Base-by-base conservation (phyloP, 1,140 invertebrate species). In the Drosophila asahinai region DNA sequence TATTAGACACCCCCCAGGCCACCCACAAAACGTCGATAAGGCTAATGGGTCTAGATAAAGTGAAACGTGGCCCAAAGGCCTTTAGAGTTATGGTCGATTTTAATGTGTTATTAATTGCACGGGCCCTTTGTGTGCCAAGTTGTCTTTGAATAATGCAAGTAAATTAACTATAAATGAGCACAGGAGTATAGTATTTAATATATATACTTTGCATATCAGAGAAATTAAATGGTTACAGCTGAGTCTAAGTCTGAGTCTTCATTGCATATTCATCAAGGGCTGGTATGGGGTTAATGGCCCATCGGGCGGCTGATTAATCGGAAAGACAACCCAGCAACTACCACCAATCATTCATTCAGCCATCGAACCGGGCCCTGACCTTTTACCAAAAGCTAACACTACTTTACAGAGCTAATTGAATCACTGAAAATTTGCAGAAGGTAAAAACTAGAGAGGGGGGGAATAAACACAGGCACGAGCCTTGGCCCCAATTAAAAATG, bases 401-500 rank as follows among this genome's bases (percentile, higher is more conserved):
- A 49, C n/a, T 52, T 62, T 65, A 42, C 58, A 30, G 33, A 60
- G 75, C 63, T 86, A 86, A 86, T 82, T 86, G 49, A 72, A 66
- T 68, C 86, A 77, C 65, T 79, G 58, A 79, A 75, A 58, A 80
- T 68, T 76, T 48, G 19, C 55, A 30, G 25, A 43, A 52, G 55
- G 27, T 25, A 38, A 15, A 33, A 12, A 15, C 3, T 52, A 12
- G 14, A 9, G 9, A 9, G 9, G 27, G 8, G n/a, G 4, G 38
- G 68, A 48, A 49, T 25, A 70, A 40, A 22, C 2, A 36, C 33
- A 36, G 33, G 49, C 55, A 38, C 55, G 47, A 49, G 51, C 80
- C 83, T 80, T 86, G 80, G 77, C 83, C 76, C 52, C 83, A 80
- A 83, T 83, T 70, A 83, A 67, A 71, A 74, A 61, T 78, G 80